Percentiles rank a stretch among this genome's conserved stretches.
Conservation (phyloP, 2,113 vertebrate species). For the Axis porcinus region DNA sequence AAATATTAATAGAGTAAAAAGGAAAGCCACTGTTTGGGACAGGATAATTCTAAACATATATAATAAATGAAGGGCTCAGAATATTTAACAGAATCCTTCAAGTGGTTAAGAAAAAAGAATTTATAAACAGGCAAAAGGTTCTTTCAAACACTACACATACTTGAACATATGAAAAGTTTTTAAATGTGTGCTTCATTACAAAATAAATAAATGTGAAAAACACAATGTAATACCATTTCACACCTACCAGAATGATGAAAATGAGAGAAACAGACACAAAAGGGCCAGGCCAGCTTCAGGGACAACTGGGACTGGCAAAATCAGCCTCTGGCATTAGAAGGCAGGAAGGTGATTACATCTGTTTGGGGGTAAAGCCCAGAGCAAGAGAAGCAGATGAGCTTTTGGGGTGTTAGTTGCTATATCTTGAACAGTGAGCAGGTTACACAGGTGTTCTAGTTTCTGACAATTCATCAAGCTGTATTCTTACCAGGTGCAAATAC, state of each 20-base stretch:
- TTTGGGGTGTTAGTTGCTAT: background rate
- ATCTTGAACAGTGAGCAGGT: background rate
- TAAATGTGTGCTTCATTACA: background rate
- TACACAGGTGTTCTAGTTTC: background rate
- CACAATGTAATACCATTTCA: accelerated
- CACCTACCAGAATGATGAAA: no score
- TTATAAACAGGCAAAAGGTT: background rate
- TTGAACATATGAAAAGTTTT: background rate
- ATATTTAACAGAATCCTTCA: background rate
- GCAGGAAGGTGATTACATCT: background rate
- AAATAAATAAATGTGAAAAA: background rate
- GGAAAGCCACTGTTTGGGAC: background rate
- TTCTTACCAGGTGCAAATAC: background rate
- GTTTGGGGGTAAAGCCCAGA: background rate
- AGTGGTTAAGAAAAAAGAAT: background rate
- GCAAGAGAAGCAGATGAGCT: background rate
- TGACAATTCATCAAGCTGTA: background rate
- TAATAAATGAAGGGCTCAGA: background rate
- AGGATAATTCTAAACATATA: background rate
- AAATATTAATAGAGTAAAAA: background rate
- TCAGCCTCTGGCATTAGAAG: background rate
- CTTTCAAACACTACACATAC: background rate
- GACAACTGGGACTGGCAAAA: background rate
- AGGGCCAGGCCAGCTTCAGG: accelerated
- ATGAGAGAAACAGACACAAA: background rate